Evolutionary conservation across 2,797 vertebrate species (phyloP).

Genomic region (Gouania willdenowi): DNA sequence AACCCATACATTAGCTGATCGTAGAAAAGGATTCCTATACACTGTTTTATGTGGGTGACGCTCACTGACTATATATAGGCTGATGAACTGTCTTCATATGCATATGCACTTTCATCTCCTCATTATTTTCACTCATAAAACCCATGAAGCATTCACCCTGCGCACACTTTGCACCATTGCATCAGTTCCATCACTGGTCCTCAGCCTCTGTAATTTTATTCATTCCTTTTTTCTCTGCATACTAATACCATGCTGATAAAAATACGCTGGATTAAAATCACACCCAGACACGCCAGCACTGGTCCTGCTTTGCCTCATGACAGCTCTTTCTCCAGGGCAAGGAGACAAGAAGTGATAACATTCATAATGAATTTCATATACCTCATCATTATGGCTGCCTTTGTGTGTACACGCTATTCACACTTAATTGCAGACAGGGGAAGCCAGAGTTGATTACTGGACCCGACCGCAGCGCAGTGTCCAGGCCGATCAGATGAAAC

Average conservation of each 20-base stretch:
- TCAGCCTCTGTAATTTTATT: slow-evolving; percentile 49
- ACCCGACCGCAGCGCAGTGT: slow-evolving; percentile 7
- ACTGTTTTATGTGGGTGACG: no score
- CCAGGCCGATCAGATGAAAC: slow-evolving; percentile 44
- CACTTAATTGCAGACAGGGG: slow-evolving; percentile 37
- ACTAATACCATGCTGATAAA: slow-evolving; percentile 62
- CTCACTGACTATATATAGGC: no score
- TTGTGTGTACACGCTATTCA: slow-evolving; percentile 44
- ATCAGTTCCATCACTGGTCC: slow-evolving; percentile 35
- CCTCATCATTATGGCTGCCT: slow-evolving; percentile 47
- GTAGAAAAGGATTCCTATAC: no score
- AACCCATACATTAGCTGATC: no score
- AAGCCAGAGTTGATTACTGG: slow-evolving; percentile 47
- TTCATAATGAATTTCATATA: slow-evolving; percentile 56
- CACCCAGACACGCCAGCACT: slow-evolving; percentile 26
- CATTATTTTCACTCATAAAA: slow-evolving; percentile 6
- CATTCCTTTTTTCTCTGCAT: slow-evolving; percentile 62
- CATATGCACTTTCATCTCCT: background rate
- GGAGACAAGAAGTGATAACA: slow-evolving; percentile 42
- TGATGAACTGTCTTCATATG: no score
- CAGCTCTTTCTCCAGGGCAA: slow-evolving; percentile 34
- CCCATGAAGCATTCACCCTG: slow-evolving; percentile 29
- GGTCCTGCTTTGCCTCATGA: slow-evolving; percentile 15
- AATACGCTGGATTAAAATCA: slow-evolving; percentile 65
- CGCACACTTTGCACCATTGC: slow-evolving; percentile 41